Evolutionary conservation across 2,888 invertebrate species (phyloP).

Genomic region (Orthonychiurus folsomi): DNA sequence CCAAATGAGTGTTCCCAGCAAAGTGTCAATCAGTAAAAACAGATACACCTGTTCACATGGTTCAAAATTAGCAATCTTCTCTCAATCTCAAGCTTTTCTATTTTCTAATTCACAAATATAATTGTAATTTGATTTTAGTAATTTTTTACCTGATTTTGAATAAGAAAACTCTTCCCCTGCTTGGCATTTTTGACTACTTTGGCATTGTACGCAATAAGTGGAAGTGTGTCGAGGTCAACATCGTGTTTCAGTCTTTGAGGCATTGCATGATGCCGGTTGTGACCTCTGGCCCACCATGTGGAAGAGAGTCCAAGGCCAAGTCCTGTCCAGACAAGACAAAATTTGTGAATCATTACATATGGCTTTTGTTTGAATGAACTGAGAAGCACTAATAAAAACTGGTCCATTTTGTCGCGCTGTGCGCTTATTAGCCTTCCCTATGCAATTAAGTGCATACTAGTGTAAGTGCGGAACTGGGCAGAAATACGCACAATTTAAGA

Average conservation of each 20-base stretch:
- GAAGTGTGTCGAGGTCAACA: conserved; percentile 33
- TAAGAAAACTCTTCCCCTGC: conserved; percentile 29
- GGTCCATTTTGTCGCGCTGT: too few species aligned
- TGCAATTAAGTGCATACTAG: too few species aligned
- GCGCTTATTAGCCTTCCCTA: too few species aligned
- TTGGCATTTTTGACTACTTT: conserved; percentile 29
- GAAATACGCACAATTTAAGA: too few species aligned
- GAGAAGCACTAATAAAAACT: too few species aligned
- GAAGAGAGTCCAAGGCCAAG: conserved; percentile 29
- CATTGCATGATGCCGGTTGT: conserved; percentile 36
- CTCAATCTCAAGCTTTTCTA: background rate
- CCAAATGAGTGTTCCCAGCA: conserved; percentile 28
- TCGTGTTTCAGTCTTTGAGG: conserved; percentile 35
- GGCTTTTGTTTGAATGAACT: too few species aligned
- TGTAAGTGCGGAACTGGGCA: too few species aligned
- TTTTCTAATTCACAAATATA: background rate
- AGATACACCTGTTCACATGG: conserved; percentile 23
- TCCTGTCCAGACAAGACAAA: conserved; percentile 16
- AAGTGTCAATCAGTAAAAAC: conserved; percentile 31
- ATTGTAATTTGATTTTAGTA: background rate
- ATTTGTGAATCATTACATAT: background rate
- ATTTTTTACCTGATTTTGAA: conserved; percentile 33
- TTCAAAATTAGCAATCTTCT: background rate
- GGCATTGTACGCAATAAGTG: conserved; percentile 30
- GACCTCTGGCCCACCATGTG: conserved; percentile 34